Evolutionary conservation across 2,797 vertebrate species (phyloP), one percentile per base, ranked within the genome.

Genomic region (Hirundo rustica): DNA sequence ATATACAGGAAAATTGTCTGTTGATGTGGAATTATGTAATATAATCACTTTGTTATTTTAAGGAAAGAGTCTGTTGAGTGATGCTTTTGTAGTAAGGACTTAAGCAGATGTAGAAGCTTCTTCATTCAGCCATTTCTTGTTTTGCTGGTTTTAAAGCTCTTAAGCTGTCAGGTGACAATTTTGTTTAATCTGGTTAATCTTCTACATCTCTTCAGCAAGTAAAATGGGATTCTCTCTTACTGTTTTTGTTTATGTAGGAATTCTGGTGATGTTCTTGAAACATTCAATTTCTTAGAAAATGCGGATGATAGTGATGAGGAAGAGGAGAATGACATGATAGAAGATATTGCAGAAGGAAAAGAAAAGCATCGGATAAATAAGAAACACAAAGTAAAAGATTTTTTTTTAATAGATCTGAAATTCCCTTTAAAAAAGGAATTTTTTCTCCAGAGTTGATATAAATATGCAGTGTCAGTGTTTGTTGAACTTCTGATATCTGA

Each of bases 221-320:
- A 71, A 89, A 68, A 51, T 3, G 3, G 3, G 29, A n/a, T 73
- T 95, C 47, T 94, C 16, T 79, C 26, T 57, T 95, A 16, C 92
- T 96, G 32, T 85, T 95, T 96, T 93, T 70, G 12, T 82, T 45
- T 92, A 68, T 94, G 9, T 96, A 99, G 99, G 98, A 99, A 98
- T 98, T 98, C 99, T 92, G 99, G 98, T 67, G 99, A 99, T 93
- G 99, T 99, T 97, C 98, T 99, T 96, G 99, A 99, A 98, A 99
- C 99, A 23, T 99, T 99, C 96, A 99, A 99, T 98, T 99, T 99
- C 98, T 98, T 99, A 98, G 99, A 99, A 98, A 99, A 99, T 17
- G 98, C 99, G 2, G 99, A 99, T 93, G 99, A 99, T 97, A 99
- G 99, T 50, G 99, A 99, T 82, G 99, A 99, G 97, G 99, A 99